phyloP scores from a whole-genome alignment of 2,888 invertebrate species.

The Suillia variegata region DNA sequence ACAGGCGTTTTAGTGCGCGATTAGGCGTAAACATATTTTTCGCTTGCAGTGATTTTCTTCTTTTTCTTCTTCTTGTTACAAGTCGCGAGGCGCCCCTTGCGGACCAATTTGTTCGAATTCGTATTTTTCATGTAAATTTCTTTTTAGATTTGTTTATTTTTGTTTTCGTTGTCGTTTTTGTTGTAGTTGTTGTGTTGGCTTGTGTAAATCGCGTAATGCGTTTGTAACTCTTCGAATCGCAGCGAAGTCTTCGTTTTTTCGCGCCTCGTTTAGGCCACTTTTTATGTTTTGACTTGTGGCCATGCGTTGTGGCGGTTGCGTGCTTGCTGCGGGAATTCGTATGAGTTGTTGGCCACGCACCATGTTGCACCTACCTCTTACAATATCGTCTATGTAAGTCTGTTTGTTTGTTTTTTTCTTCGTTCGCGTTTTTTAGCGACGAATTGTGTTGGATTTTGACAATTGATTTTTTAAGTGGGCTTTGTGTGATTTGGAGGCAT shows the following conservation, averaged over 20 bases:
- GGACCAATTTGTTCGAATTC: constrained; percentile 2
- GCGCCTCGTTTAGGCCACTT: too few relatives aligned
- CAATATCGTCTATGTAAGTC: too few relatives aligned
- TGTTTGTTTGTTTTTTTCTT: neutral
- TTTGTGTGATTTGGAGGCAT: too few relatives aligned
- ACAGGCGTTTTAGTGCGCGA: neutral
- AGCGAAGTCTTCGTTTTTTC: too few relatives aligned
- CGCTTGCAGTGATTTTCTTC: too few relatives aligned
- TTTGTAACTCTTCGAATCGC: too few relatives aligned
- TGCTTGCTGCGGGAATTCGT: neutral
- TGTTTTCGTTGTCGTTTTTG: neutral
- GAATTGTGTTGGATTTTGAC: neutral
- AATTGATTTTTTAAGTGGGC: neutral
- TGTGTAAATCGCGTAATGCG: too few relatives aligned
- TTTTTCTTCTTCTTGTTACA: too few relatives aligned
- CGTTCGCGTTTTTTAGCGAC: neutral
- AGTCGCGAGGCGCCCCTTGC: neutral
- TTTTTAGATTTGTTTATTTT: neutral
- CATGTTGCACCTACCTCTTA: neutral
- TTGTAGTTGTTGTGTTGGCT: neutral
- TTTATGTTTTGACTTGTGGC: constrained; percentile 11
- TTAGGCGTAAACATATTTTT: neutral
- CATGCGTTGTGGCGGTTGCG: neutral
- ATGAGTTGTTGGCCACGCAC: neutral
- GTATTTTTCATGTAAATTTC: neutral